Evolutionary conservation across 2,797 vertebrate species (phyloP).

Genomic region (Gymnoscopelus braueri): DNA sequence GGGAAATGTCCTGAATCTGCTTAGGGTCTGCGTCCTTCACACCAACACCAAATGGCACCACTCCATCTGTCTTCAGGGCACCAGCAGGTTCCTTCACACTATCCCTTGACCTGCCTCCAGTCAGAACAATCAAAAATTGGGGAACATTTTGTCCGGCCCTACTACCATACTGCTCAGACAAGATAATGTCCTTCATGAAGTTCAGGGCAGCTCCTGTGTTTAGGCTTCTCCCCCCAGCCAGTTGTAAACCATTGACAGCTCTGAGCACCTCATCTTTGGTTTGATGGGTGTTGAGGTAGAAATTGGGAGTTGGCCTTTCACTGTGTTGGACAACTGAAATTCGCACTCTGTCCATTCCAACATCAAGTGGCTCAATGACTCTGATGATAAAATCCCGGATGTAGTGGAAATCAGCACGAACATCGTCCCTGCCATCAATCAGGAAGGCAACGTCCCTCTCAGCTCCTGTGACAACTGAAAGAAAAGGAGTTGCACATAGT

Average conservation of each 20-base stretch:
- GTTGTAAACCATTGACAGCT: constrained; percentile 82
- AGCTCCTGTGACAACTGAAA: constrained; percentile 60
- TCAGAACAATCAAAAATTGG: constrained; percentile 91
- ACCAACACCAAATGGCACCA: constrained; percentile 90
- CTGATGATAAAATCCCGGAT: constrained; percentile 89
- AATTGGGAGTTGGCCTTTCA: constrained; percentile 84
- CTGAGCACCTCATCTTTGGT: constrained; percentile 88
- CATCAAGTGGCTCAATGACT: constrained; percentile 89
- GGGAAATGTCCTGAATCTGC: constrained; percentile 86
- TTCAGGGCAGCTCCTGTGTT: constrained; percentile 86
- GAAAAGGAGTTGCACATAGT: constrained; percentile 5
- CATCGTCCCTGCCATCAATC: constrained; percentile 90
- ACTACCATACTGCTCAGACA: constrained; percentile 87
- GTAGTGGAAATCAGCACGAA: constrained; percentile 83
- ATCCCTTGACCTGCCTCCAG: constrained; percentile 86
- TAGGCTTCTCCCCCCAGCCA: constrained; percentile 84
- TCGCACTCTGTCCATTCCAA: constrained; percentile 84
- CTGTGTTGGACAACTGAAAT: constrained; percentile 93
- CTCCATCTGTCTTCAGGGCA: constrained; percentile 84
- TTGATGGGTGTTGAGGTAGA: constrained; percentile 84
- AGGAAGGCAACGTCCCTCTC: constrained; percentile 96
- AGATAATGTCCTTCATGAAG: constrained; percentile 84
- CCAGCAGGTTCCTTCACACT: constrained; percentile 82
- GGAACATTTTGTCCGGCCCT: constrained; percentile 84
- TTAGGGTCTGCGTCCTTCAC: constrained; percentile 85